Percentiles rank a stretch among this genome's conserved stretches.
Evolutionary conservation across 2,888 invertebrate species (phyloP).

Genomic region (Pachydiplax longipennis): DNA sequence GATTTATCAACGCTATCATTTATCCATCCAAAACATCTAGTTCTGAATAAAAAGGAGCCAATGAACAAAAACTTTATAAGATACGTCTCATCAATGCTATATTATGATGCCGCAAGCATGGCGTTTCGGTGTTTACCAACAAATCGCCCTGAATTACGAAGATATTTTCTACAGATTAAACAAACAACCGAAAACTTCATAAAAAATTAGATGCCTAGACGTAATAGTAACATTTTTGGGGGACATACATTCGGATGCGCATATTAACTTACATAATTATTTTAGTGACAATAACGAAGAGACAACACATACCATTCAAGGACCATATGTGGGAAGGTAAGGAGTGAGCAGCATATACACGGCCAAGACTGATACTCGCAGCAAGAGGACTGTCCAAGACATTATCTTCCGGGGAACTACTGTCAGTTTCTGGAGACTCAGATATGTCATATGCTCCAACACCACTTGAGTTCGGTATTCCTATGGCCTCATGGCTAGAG

Average conservation of each 20-base stretch:
- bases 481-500: constrained; percentile 57
- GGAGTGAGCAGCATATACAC: constrained; percentile 88
- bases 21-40: too few species aligned
- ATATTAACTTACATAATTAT: background rate
- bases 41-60: too few species aligned
- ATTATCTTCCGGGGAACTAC: constrained; percentile 73
- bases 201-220: too few species aligned
- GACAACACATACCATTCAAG: constrained; percentile 77
- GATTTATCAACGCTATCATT: too few species aligned
- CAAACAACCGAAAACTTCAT: too few species aligned
- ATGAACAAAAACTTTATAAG: too few species aligned
- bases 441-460: constrained; percentile 68
- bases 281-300: background rate
- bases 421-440: constrained; percentile 72
- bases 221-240: too few species aligned
- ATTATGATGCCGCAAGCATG: background rate
- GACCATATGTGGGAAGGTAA: constrained; percentile 93
- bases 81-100: background rate
- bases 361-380: constrained; percentile 69
- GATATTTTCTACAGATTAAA: background rate
- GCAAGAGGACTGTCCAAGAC: constrained; percentile 61
- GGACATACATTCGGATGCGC: too few species aligned
- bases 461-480: constrained; percentile 35
- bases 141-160: background rate
- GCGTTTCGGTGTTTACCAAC: constrained; percentile 16